Conservation (phyloP, 2,888 invertebrate genomes). For the Myopa testacea region DNA sequence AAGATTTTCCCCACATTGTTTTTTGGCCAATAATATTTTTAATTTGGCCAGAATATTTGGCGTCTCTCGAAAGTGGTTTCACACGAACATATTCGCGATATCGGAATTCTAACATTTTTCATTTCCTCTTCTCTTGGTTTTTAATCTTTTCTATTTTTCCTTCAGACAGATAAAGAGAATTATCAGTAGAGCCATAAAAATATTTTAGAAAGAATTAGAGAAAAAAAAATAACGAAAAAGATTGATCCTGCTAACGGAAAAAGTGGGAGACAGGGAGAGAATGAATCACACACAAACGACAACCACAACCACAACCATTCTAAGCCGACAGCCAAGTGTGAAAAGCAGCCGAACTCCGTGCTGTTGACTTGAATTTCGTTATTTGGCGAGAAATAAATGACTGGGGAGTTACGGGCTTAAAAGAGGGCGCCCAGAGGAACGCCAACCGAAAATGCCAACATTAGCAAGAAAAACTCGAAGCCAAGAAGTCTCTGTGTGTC, state of each 20-base stretch:
- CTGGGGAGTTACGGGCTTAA: too few relatives aligned
- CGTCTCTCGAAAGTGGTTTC: constrained; percentile 40
- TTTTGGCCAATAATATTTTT: constrained; percentile 12
- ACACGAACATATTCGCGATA: constrained; percentile 43
- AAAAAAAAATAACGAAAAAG: background rate
- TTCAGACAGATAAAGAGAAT: background rate
- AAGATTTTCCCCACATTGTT: too few relatives aligned
- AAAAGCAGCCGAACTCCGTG: constrained; percentile 41
- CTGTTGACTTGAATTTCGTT: constrained; percentile 44
- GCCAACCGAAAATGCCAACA: too few relatives aligned
- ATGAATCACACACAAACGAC: background rate
- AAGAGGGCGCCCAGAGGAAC: too few relatives aligned
- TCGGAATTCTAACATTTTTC: constrained; percentile 42
- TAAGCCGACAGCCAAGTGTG: constrained; percentile 38
- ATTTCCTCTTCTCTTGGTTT: background rate
- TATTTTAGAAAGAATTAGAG: background rate
- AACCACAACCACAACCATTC: constrained; percentile 12
- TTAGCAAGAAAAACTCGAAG: background rate
- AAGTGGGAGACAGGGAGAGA: background rate
- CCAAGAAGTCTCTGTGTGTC: constrained; percentile 20
- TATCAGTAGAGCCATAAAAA: background rate
- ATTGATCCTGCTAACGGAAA: background rate
- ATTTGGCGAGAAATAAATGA: constrained; percentile 41
- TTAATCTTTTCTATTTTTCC: background rate
- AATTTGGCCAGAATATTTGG: constrained; percentile 31